Conservation (phyloP, 2,113 vertebrate species). For the Eublepharis macularius region DNA sequence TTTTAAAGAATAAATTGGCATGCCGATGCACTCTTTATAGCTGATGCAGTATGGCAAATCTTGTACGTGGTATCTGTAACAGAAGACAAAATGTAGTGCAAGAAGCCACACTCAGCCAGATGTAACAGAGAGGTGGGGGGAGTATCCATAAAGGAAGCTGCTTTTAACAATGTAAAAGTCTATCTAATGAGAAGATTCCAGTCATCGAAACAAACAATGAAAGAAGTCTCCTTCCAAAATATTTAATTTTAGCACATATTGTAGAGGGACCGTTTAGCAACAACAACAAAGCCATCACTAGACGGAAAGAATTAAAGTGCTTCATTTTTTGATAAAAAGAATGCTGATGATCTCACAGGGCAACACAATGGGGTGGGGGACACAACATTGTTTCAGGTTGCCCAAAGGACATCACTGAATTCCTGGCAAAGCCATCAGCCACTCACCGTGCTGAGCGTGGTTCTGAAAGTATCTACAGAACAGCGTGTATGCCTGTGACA, state of each 20-base stretch:
- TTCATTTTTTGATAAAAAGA: neutral
- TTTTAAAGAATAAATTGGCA: neutral
- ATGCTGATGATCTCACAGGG: neutral
- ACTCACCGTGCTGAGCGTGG: neutral
- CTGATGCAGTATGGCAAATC: neutral
- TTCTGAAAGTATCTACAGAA: neutral
- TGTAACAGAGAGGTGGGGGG: neutral
- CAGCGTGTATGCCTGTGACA: constrained; percentile 1
- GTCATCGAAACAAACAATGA: neutral
- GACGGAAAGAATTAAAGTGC: neutral
- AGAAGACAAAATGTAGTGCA: neutral
- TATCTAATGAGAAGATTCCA: neutral
- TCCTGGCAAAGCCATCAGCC: neutral
- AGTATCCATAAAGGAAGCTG: neutral
- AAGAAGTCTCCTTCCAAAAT: neutral
- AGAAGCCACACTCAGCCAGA: neutral
- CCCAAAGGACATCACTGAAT: neutral
- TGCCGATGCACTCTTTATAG: neutral
- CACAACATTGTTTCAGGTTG: neutral
- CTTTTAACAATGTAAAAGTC: neutral
- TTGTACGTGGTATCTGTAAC: neutral
- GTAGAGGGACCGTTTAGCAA: neutral
- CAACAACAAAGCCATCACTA: neutral
- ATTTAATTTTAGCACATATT: neutral
- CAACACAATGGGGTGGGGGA: neutral